Conservation (phyloP, 2,888 invertebrate species). For the Sesamia inferens region DNA sequence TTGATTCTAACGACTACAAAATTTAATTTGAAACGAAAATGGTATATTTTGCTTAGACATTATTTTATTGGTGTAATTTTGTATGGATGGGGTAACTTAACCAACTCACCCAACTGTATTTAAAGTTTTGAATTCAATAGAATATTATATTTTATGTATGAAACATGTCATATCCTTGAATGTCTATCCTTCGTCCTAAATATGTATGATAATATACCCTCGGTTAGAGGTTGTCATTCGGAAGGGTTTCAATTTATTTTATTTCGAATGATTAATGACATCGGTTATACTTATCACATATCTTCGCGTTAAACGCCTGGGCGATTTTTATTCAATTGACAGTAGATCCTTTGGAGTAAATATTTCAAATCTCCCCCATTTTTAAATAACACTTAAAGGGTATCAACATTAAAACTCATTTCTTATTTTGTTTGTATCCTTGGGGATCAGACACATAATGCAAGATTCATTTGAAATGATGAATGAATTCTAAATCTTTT, state of each 20-base stretch:
- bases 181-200: conserved; percentile 50
- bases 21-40: conserved; percentile 28
- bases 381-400: conserved; percentile 77
- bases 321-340: conserved; percentile 85
- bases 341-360: conserved; percentile 79
- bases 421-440: conserved; percentile 76
- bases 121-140: conserved; percentile 25
- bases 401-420: conserved; percentile 72
- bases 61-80: conserved; percentile 21
- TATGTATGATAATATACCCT: conserved; percentile 58
- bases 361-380: conserved; percentile 70
- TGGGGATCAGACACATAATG: conserved; percentile 69
- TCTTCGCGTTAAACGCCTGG: conserved; percentile 76
- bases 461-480: conserved; percentile 71
- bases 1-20: conserved; percentile 40
- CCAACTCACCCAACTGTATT: conserved; percentile 10
- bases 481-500: conserved; percentile 69
- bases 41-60: conserved; percentile 4
- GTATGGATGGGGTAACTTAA: conserved; percentile 3
- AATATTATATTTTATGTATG: conserved; percentile 42
- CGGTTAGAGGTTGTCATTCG: conserved; percentile 65
- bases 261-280: conserved; percentile 86
- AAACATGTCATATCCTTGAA: conserved; percentile 15
- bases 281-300: conserved; percentile 66
- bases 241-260: conserved; percentile 71